These are phyloP conservation scores for Tragulus kanchil DNA, from an alignment of 2,113 vertebrate genomes.

Conservation along the genomic window DNA sequence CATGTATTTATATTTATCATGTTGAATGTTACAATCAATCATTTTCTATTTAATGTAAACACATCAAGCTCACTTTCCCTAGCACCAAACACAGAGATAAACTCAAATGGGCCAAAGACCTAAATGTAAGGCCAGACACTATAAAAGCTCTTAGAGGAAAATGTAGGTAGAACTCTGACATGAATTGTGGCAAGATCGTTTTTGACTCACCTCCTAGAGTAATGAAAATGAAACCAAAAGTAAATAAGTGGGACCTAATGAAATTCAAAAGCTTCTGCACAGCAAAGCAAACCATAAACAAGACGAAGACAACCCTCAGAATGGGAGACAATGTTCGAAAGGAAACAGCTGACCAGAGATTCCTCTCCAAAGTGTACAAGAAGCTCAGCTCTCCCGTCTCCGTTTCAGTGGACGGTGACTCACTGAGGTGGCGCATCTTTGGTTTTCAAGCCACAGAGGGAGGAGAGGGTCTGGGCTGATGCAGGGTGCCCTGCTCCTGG, in stretches of 20 bases:
- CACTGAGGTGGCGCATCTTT: not conserved
- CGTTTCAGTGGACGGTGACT: not conserved
- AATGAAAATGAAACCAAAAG: not conserved
- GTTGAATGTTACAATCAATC: not conserved
- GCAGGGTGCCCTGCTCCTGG: not conserved
- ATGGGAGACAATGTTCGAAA: not conserved
- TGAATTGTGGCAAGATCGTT: not conserved
- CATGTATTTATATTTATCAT: not conserved
- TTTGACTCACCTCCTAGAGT: not conserved
- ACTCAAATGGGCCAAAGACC: not conserved
- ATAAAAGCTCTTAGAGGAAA: not conserved
- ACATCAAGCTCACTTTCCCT: not conserved
- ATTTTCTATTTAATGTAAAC: not conserved
- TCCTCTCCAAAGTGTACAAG: not conserved
- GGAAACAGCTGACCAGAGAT: rapidly evolving
- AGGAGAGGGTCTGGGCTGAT: too few relatives aligned
- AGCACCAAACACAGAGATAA: not conserved
- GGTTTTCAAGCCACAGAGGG: not conserved
- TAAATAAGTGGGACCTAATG: not conserved
- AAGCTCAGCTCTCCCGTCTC: not conserved
- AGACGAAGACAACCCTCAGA: not conserved
- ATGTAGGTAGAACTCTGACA: not conserved
- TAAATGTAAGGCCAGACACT: not conserved
- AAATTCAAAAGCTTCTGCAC: not conserved
- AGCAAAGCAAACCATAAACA: not conserved